Evolutionary conservation across 2,113 vertebrate species (phyloP).

Genomic region (Pampusana beccarii): DNA sequence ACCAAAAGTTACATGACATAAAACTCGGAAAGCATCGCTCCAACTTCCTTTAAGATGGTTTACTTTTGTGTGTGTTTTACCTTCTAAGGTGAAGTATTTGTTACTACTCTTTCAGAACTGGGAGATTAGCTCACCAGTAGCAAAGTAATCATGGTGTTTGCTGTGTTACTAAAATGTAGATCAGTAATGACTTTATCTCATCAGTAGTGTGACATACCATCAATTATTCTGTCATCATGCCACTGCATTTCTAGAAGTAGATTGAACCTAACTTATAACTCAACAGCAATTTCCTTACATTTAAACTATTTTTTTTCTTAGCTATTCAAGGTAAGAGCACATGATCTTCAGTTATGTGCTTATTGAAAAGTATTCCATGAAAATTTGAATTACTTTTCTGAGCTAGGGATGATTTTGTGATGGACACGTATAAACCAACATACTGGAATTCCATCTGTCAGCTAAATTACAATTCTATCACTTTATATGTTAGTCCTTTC

Average conservation of each 20-base stretch:
- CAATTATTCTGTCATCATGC: neutral
- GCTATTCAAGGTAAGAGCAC: neutral
- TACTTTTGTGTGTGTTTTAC: neutral
- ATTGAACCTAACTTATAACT: neutral
- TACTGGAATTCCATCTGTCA: neutral
- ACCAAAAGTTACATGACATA: neutral
- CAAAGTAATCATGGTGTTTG: neutral
- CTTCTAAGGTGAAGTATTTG: neutral
- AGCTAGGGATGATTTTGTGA: neutral
- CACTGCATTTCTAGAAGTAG: neutral
- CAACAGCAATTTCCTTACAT: neutral
- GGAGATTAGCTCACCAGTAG: neutral
- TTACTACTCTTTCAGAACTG: neutral
- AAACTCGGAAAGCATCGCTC: neutral
- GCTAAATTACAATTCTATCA: neutral
- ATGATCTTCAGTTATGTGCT: neutral
- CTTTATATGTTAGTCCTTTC: neutral
- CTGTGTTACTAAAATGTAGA: neutral
- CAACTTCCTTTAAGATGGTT: neutral
- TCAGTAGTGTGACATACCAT: neutral
- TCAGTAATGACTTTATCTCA: neutral
- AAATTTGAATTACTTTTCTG: neutral
- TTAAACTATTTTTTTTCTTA: neutral
- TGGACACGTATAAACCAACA: neutral
- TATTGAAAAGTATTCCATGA: neutral